These are phyloP conservation scores for Neodiprion pinetum DNA, from an alignment of 1,140 invertebrate genomes.

Conservation along the genomic window DNA sequence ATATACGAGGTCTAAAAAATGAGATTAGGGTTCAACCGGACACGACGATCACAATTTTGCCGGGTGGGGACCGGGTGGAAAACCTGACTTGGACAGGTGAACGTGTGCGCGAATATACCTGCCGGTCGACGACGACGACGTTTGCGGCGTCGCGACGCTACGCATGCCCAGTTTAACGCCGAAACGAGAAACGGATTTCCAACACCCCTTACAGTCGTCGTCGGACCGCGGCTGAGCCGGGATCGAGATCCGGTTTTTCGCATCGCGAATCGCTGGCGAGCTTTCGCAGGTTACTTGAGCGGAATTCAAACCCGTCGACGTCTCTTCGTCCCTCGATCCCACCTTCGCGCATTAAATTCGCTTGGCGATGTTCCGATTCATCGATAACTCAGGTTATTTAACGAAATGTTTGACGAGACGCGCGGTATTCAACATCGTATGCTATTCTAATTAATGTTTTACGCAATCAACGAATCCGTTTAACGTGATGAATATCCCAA, in stretches of 20 bases:
- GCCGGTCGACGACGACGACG: background rate
- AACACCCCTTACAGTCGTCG: background rate
- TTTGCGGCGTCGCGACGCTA: background rate
- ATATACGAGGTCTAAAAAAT: background rate
- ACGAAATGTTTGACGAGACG: too few species aligned
- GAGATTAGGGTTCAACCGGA: background rate
- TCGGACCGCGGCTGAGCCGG: background rate
- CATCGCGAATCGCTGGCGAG: background rate
- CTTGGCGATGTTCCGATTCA: background rate
- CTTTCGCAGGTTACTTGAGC: background rate
- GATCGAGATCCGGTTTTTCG: background rate
- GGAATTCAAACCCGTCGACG: background rate
- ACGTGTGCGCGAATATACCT: background rate
- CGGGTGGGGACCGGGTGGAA: background rate
- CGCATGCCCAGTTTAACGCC: constrained; percentile 1
- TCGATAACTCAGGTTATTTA: too few species aligned
- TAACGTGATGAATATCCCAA: too few species aligned
- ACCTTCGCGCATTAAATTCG: too few species aligned
- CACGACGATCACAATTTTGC: background rate
- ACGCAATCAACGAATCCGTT: too few species aligned
- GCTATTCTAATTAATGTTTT: too few species aligned
- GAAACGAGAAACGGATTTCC: background rate
- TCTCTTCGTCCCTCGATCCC: too few species aligned
- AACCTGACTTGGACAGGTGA: background rate
- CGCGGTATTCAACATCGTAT: too few species aligned